A percentile compares a stretch with the other conserved stretches of the same genome.
phyloP scores from a whole-genome alignment of 37 sponge, comb jelly and placozoan genomes.

The Diacarnus erythraeanus region DNA sequence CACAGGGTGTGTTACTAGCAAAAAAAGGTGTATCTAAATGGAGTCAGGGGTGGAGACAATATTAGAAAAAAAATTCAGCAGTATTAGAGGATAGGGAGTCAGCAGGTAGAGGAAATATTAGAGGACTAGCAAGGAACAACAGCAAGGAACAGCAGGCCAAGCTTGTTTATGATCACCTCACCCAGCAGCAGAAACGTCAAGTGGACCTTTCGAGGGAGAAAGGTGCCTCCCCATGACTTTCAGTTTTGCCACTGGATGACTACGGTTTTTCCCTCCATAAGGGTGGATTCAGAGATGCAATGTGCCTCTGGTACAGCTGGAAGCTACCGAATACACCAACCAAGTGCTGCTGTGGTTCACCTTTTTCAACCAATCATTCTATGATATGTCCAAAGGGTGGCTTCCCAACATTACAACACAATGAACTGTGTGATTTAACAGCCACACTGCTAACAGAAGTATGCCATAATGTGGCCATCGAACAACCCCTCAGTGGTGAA shows the following conservation, averaged over 20 bases:
- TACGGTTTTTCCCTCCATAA: constrained; percentile 34
- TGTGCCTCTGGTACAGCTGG: constrained; percentile 24
- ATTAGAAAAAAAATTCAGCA: no score
- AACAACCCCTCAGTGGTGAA: constrained; percentile 31
- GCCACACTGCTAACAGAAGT: constrained; percentile 40
- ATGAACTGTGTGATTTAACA: constrained; percentile 37
- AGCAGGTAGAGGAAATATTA: no score
- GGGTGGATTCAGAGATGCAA: constrained; percentile 25
- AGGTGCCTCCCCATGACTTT: no score
- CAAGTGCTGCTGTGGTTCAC: neutral
- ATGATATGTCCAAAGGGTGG: constrained; percentile 14
- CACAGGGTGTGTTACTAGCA: no score
- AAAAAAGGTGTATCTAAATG: no score
- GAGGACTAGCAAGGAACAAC: no score
- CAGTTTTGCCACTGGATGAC: constrained; percentile 14
- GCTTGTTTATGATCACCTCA: no score
- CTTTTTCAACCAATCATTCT: constrained; percentile 22
- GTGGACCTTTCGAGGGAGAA: no score
- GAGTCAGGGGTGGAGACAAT: no score
- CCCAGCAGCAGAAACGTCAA: no score
- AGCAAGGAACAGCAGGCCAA: no score
- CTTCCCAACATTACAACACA: constrained; percentile 30
- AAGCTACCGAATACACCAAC: neutral
- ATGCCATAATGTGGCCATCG: constrained; percentile 38
- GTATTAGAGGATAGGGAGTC: no score